Evolutionary conservation across 2,888 invertebrate genomes (phyloP).

Genomic region (Tetanocera ferruginea): DNA sequence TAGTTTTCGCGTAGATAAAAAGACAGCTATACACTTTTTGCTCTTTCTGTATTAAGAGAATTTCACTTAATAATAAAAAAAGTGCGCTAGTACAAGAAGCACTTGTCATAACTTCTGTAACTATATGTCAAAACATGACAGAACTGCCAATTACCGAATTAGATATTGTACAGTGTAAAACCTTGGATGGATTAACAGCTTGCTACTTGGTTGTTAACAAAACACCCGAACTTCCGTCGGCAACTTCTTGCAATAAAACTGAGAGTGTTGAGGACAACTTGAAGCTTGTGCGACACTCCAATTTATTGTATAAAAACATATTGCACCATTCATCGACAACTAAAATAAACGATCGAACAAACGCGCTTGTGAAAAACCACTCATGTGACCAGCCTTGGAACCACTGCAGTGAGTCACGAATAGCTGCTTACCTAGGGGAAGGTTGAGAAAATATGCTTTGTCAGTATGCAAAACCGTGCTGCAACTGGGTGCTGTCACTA

Average conservation of each 20-base stretch:
- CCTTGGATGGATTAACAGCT: too few species aligned
- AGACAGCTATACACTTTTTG: too few species aligned
- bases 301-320: constrained; percentile 30
- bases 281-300: constrained; percentile 29
- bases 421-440: not conserved
- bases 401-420: constrained; percentile 23
- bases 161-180: not conserved
- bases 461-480: not conserved
- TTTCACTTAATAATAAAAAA: too few species aligned
- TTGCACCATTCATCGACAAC: not conserved
- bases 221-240: not conserved
- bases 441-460: not conserved
- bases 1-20: not conserved
- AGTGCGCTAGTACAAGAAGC: not conserved
- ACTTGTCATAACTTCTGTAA: constrained; percentile 23
- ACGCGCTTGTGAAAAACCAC: not conserved
- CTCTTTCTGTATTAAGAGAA: too few species aligned
- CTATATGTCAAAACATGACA: not conserved
- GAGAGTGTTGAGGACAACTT: constrained; percentile 10
- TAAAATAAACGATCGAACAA: not conserved
- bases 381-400: not conserved
- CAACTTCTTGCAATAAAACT: not conserved
- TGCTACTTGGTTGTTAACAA: constrained; percentile 18
- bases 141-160: not conserved
- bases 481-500: constrained; percentile 7